Evolutionary conservation across 1,140 invertebrate species (phyloP).

Genomic region (Eurytemora carolleeae): DNA sequence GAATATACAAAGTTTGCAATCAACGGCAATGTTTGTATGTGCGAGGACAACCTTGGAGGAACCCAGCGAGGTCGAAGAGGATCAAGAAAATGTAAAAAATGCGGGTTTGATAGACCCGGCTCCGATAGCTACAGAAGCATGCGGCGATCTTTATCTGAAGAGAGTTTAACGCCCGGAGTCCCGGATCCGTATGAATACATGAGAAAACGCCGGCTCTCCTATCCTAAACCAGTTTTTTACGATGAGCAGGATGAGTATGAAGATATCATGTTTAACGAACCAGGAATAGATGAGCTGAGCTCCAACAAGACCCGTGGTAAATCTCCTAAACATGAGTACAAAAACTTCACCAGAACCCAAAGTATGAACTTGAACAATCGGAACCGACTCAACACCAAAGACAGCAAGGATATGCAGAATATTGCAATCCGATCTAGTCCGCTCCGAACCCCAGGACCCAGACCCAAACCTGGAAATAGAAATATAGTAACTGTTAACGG

Average conservation of each 20-base stretch:
- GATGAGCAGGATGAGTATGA: neutral
- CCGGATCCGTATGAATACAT: neutral
- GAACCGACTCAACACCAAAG: too few species aligned
- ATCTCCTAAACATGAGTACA: too few species aligned
- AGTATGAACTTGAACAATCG: too few species aligned
- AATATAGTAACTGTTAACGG: too few species aligned
- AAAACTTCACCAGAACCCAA: too few species aligned
- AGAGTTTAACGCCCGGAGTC: neutral
- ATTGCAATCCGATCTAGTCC: too few species aligned
- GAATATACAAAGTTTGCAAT: neutral
- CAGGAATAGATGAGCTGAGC: too few species aligned
- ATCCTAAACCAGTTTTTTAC: neutral
- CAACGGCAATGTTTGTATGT: neutral
- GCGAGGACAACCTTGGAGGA: neutral
- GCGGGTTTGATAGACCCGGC: neutral
- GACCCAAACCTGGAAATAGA: too few species aligned
- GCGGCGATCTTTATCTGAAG: neutral
- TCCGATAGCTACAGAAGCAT: neutral
- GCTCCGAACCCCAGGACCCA: too few species aligned
- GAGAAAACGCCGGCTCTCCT: neutral
- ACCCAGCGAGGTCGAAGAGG: neutral
- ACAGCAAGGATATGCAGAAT: too few species aligned
- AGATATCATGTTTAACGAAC: neutral
- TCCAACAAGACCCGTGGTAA: too few species aligned
- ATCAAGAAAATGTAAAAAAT: neutral